Evolutionary conservation across 2,888 invertebrate genomes (phyloP).

Genomic region (Eurytoma adleriae): DNA sequence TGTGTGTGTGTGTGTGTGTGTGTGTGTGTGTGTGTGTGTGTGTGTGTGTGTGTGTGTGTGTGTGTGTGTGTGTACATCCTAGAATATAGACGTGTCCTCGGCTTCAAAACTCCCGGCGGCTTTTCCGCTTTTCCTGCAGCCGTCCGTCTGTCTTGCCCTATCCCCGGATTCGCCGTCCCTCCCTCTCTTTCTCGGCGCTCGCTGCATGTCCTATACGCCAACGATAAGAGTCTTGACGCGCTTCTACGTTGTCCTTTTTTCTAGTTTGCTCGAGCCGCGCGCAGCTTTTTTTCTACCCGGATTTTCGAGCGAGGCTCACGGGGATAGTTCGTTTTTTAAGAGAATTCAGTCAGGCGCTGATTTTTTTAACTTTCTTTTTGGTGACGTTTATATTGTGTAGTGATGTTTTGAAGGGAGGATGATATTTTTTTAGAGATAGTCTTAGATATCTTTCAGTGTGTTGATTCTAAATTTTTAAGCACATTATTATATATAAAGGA

Average conservation of each 20-base stretch:
- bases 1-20: too few species aligned
- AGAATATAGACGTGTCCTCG: slow-evolving; percentile 2
- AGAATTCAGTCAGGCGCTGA: neutral
- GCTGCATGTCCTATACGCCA: slow-evolving; percentile 11
- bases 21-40: too few species aligned
- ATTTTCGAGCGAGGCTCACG: neutral
- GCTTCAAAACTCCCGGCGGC: slow-evolving; percentile 23
- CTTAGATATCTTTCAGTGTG: too few species aligned
- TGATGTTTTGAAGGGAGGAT: too few species aligned
- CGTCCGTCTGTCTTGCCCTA: neutral
- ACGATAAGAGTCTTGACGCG: slow-evolving; percentile 42
- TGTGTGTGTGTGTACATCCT: too few species aligned
- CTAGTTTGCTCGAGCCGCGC: neutral
- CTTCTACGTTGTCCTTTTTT: slow-evolving; percentile 10
- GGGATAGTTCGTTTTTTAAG: too few species aligned
- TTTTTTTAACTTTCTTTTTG: neutral
- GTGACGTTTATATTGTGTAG: neutral
- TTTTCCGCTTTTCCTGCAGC: slow-evolving; percentile 11
- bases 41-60: too few species aligned
- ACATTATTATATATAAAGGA: too few species aligned
- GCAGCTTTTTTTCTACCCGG: neutral
- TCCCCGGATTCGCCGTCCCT: slow-evolving; percentile 15
- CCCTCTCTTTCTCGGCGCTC: neutral
- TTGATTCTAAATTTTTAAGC: too few species aligned
- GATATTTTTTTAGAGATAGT: too few species aligned